Conservation (phyloP, 2,888 invertebrate species). For the Steinernema scapterisci region DNA sequence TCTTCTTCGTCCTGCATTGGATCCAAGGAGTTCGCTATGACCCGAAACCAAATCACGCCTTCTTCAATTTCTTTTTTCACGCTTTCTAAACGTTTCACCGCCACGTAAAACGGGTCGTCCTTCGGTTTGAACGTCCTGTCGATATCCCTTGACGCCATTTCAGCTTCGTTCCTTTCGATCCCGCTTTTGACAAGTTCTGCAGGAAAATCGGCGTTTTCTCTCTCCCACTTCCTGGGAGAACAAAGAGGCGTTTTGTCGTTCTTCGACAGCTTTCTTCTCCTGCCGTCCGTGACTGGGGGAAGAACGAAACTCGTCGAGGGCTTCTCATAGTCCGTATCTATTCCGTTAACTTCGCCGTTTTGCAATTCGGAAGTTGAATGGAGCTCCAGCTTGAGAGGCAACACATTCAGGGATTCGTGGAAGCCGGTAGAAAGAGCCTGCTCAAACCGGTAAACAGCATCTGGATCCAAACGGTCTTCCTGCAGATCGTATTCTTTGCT, state of each 20-base stretch:
- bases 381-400: neutral
- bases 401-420: slow-evolving; percentile 12
- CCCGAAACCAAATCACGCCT: slow-evolving; percentile 72
- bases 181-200: neutral
- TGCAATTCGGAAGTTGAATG: neutral
- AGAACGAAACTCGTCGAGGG: slow-evolving; percentile 3
- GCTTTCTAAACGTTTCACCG: slow-evolving; percentile 40
- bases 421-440: neutral
- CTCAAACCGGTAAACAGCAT: slow-evolving; percentile 10
- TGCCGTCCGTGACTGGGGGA: neutral
- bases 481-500: slow-evolving; percentile 30
- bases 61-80: slow-evolving; percentile 45
- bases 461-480: slow-evolving; percentile 16
- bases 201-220: neutral
- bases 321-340: neutral
- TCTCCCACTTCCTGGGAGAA: slow-evolving; percentile 7
- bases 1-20: slow-evolving; percentile 71
- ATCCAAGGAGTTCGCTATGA: slow-evolving; percentile 86
- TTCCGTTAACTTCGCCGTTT: neutral
- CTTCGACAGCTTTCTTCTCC: neutral
- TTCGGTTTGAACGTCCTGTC: slow-evolving; percentile 13
- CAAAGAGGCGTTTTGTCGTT: neutral
- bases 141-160: slow-evolving; percentile 1
- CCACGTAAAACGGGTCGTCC: slow-evolving; percentile 36
- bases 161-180: slow-evolving; percentile 16